Evolutionary conservation across 2,113 vertebrate genomes (phyloP).

Genomic region (Alouatta palliata): DNA sequence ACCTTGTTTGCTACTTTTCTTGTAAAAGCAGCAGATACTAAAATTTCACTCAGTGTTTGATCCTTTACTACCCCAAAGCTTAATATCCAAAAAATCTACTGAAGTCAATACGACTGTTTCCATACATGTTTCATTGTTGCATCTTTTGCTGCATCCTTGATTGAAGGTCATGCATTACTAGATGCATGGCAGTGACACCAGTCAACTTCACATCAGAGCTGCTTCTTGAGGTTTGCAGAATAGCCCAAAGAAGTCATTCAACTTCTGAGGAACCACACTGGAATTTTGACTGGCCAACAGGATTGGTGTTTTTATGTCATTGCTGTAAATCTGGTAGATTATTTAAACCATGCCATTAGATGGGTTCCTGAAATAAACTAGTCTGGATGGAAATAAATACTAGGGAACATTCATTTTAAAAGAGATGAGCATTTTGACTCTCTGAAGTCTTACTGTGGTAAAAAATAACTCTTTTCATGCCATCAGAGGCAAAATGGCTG

Average conservation of each 20-base stretch:
- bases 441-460: background rate
- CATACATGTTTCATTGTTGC: background rate
- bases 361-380: background rate
- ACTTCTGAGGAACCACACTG: background rate
- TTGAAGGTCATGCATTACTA: slow-evolving; percentile 5
- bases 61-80: background rate
- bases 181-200: background rate
- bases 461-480: background rate
- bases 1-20: background rate
- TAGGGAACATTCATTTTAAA: background rate
- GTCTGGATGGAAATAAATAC: background rate
- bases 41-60: slow-evolving; percentile 5
- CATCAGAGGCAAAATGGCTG: background rate
- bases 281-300: background rate
- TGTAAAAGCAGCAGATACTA: background rate
- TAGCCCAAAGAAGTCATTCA: background rate
- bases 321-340: background rate
- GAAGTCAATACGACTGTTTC: slow-evolving; percentile 17
- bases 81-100: slow-evolving; percentile 26
- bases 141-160: background rate
- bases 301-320: background rate
- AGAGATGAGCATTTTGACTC: background rate
- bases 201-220: background rate
- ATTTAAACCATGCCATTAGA: background rate
- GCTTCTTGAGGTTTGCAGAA: slow-evolving; percentile 45